Base-by-base conservation (phyloP, 2,888 invertebrate genomes). In the Lamellibrachia columna region DNA sequence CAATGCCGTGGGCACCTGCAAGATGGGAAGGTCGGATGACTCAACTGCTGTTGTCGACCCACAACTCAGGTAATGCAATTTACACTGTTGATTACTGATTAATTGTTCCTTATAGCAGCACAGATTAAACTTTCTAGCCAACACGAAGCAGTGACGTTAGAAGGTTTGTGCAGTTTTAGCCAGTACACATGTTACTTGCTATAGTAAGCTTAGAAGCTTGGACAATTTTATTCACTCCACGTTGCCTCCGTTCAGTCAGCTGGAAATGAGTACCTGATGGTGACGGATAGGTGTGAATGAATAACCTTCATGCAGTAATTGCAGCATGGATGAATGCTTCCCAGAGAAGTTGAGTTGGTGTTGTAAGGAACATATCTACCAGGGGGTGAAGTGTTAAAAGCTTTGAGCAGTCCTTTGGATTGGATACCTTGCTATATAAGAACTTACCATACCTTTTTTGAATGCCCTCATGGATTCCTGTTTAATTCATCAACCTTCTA, bases 1-100 rank as follows among this genome's bases (percentile, higher is more conserved):
- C 6, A 75, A 75, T 75, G 75, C 97, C 0, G 98, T 97, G 0
- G 98, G 98, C 1, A 98, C 98, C 0, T 98, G 98, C 95, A 97
- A 97, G 40, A 98, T 98, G 95, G 98, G 98, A 3, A 95, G 94
- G n/a, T 93, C 60, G 0, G 95, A 95, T 3, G 97, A 97, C 93
- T 93, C 94, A 4, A 95, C 95, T 95, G 97, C 97, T 1, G 98
- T 98, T 0, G 98, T 98, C 0, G 98, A 98, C 95, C 96, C 97
- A 3, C 95, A 97, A 75, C 75, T 75, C 22, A 75, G 75, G 75
- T 75, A 75, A 75, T 75, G 75, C 75, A 75, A 22, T 75, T 75
- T 75, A 75, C 75, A 8, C 15, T 75, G 3, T 75, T 75, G 75
- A 22, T 75, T 75, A 75, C 75, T 75, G 15, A 55, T 55, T 8